Evolutionary conservation across 2,113 vertebrate species (phyloP), one percentile per base, ranked within the genome.

Genomic region (Pyrgilauda ruficollis): DNA sequence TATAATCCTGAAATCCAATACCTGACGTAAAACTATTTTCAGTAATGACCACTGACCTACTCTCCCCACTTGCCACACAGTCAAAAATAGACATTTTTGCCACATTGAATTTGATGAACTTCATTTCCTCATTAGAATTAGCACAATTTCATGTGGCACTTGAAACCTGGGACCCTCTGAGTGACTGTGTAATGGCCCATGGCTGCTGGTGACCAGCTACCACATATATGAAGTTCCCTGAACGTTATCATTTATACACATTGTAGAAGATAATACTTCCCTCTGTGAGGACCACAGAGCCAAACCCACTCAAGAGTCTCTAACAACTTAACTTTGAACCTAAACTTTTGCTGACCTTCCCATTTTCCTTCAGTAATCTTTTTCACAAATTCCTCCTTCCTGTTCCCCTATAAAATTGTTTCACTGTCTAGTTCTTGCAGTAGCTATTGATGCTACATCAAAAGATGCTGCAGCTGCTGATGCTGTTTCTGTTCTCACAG

Each of bases 391-490:
- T 70, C 33, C 39, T 73, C 72, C 47, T 80, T 83, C 63, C 59
- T 27, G 8, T 69, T 92, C 18, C 55, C 35, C 59, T 58, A 70
- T 10, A 86, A 86, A 59, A 84, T 47, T 77, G 18, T 80, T 62
- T 69, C 26, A 50, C 62, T 47, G 22, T 53, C 63, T 77, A 84
- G 72, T 28, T 92, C 68, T 90, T 92, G 50, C 41, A 92, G 72
- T 31, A 96, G 83, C 59, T 80, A 80, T 70, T 83, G 83, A 95
- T 85, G 79, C 33, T 74, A 80, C 76, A 88, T 88, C 76, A 94
- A 96, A 96, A 95, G 90, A 90, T 59, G 58, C 81, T 91, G 69
- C 88, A 93, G 85, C 88, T 92, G 79, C 67, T 91, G 69, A 47
- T 72, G 73, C 49, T 92, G 82, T 80, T 88, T 75, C 83, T 93